phyloP scores from a whole-genome alignment of 2,113 vertebrate species.

The Bubo bubo region DNA sequence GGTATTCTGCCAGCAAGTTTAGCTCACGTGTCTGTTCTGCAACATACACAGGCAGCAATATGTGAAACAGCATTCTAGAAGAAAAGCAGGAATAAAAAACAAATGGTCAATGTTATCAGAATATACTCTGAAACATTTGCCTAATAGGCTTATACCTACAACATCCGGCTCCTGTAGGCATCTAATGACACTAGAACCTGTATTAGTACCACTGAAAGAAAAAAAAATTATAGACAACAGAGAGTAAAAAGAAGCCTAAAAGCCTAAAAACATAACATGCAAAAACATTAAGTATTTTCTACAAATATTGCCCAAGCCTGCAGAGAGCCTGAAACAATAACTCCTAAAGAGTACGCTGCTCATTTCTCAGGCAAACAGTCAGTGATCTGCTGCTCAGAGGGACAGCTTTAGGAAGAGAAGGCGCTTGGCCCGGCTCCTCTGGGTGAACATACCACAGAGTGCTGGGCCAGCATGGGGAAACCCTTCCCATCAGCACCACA shows the following conservation, averaged over 20 bases:
- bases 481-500: not conserved
- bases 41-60: not conserved
- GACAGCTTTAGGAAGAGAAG: not conserved
- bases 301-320: not conserved
- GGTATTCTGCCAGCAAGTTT: not conserved
- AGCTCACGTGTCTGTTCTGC: not conserved
- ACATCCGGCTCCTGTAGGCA: not conserved
- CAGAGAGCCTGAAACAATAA: not conserved
- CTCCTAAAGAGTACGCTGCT: not conserved
- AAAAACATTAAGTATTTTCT: not conserved
- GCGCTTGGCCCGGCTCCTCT: accelerated
- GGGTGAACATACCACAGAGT: accelerated
- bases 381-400: not conserved
- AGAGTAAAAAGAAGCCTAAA: not conserved
- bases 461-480: accelerated
- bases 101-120: not conserved
- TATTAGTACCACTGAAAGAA: not conserved
- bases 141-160: not conserved
- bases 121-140: not conserved
- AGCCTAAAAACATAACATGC: not conserved
- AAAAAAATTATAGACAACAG: not conserved
- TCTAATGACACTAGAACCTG: not conserved
- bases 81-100: not conserved
- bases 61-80: not conserved
- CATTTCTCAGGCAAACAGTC: not conserved